A percentile compares a stretch with the other conserved stretches of the same genome.
Evolutionary conservation across 2,888 invertebrate genomes (phyloP).

Genomic region (Drosophila leonis): DNA sequence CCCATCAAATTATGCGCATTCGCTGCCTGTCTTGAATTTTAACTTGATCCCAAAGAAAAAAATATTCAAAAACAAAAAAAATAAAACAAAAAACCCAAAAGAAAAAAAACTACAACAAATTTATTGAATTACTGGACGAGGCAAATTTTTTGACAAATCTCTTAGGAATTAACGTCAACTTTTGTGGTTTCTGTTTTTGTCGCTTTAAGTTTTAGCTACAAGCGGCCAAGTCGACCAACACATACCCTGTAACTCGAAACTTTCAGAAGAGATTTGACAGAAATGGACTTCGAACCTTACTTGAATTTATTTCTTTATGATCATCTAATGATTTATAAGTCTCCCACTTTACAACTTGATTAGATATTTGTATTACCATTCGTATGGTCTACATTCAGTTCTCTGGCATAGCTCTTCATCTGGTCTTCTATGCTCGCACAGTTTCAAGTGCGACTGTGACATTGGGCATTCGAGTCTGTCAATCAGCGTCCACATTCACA

Average conservation of each 20-base stretch:
- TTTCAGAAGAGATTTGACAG: not conserved
- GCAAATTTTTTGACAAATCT: conserved; percentile 67
- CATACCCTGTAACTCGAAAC: conserved; percentile 13
- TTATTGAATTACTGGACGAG: conserved; percentile 49
- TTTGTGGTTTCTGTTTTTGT: conserved; percentile 8
- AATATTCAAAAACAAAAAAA: not conserved
- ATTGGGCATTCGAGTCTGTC: conserved; percentile 56
- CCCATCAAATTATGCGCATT: conserved; percentile 78
- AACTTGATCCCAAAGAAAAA: conserved; percentile 32
- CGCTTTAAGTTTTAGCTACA: not conserved
- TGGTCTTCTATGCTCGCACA: conserved; percentile 11
- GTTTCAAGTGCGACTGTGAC: conserved; percentile 52
- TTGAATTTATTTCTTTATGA: not conserved
- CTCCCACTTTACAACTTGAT: no score
- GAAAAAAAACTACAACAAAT: conserved; percentile 21
- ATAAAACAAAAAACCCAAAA: conserved; percentile 1
- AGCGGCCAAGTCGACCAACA: not conserved
- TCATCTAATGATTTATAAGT: not conserved
- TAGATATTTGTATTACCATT: not conserved
- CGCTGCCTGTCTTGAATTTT: conserved; percentile 73
- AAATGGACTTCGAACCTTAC: no score
- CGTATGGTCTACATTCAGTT: not conserved
- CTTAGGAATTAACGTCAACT: conserved; percentile 42
- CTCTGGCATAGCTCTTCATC: not conserved
- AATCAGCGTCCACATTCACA: conserved; percentile 27